These are phyloP conservation scores for Nerophis lumbriciformis DNA, from an alignment of 2,113 vertebrate genomes.

Conservation along the genomic window DNA sequence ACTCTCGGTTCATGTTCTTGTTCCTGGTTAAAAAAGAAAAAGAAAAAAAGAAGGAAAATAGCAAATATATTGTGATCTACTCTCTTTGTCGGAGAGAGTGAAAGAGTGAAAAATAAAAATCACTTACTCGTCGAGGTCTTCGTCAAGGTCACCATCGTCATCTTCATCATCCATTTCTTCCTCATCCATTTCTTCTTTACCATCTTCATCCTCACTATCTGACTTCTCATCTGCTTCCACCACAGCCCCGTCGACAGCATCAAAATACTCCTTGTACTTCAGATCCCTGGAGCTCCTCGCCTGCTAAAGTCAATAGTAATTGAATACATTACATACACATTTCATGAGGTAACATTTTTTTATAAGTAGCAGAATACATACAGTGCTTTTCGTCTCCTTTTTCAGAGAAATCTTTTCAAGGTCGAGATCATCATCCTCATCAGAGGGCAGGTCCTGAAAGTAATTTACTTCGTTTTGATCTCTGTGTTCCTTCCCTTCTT, in stretches of 20 bases:
- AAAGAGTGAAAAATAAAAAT: background rate
- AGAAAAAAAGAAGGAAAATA: background rate
- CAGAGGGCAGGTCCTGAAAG: conserved; percentile 85
- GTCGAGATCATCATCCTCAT: conserved; percentile 73
- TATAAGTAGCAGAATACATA: conserved; percentile 28
- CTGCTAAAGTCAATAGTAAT: conserved; percentile 45
- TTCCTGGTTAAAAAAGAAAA: conserved; percentile 55
- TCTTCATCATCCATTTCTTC: conserved; percentile 44
- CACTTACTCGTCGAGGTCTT: conserved; percentile 64
- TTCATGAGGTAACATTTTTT: background rate
- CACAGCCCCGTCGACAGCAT: conserved; percentile 63
- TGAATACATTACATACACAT: background rate
- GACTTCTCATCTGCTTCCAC: conserved; percentile 41
- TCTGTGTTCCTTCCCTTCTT: conserved; percentile 44
- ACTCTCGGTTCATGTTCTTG: conserved; percentile 59
- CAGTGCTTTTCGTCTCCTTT: conserved; percentile 54
- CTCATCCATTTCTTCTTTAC: conserved; percentile 18
- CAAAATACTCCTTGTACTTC: conserved; percentile 92
- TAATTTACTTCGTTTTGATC: conserved; percentile 74
- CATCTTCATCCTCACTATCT: conserved; percentile 51
- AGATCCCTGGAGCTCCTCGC: conserved; percentile 85
- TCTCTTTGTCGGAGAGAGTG: background rate
- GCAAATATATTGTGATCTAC: background rate
- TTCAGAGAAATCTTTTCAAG: conserved; percentile 51
- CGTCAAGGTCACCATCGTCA: conserved; percentile 53